Percentiles rank a stretch among this genome's conserved stretches.
Evolutionary conservation across 2,797 vertebrate species (phyloP).

Genomic region (Nasua narica): DNA sequence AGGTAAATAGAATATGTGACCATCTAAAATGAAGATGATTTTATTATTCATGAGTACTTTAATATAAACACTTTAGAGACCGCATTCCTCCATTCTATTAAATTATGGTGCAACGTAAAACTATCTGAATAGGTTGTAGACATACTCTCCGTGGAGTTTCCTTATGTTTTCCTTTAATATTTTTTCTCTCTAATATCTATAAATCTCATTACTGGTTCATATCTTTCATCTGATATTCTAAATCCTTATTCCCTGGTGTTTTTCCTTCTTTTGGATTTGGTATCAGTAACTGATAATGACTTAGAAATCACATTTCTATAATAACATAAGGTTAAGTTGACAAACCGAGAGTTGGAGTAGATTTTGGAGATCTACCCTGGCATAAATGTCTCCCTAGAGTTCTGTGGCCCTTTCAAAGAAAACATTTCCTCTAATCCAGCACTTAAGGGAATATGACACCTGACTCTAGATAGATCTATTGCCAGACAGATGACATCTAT

Average conservation of each 20-base stretch:
- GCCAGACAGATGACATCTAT: rapidly evolving
- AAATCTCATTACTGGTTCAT: slow-evolving; percentile 62
- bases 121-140: slow-evolving; percentile 67
- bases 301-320: slow-evolving; percentile 15
- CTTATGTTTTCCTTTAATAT: slow-evolving; percentile 64
- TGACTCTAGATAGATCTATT: background rate
- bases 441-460: background rate
- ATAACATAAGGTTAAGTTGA: background rate
- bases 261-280: background rate
- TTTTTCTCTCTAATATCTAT: slow-evolving; percentile 60
- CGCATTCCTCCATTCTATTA: slow-evolving; percentile 72
- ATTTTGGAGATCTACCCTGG: background rate
- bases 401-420: background rate
- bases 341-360: background rate
- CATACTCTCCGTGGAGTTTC: slow-evolving; percentile 59
- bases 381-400: background rate
- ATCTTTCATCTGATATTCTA: slow-evolving; percentile 28
- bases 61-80: slow-evolving; percentile 75
- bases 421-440: background rate
- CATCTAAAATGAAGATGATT: slow-evolving; percentile 76
- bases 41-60: slow-evolving; percentile 79
- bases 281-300: background rate
- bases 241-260: slow-evolving; percentile 16
- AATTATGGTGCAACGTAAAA: slow-evolving; percentile 76
- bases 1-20: slow-evolving; percentile 76